Conservation (phyloP, 2,888 invertebrate species). For the Eledona agricola region DNA sequence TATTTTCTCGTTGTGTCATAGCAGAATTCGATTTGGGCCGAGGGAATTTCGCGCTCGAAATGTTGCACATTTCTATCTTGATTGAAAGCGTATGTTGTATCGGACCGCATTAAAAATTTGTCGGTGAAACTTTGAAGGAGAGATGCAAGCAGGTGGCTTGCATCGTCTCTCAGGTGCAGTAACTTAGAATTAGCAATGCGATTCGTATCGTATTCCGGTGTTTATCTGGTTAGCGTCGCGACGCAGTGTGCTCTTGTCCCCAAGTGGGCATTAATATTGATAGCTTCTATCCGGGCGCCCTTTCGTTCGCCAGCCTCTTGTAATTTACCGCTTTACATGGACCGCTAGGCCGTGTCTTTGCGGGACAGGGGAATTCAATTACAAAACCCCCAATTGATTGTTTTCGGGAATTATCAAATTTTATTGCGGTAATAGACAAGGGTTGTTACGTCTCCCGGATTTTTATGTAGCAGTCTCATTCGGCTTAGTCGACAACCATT, state of each 20-base stretch:
- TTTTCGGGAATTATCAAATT: constrained; percentile 36
- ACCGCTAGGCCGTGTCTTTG: constrained; percentile 40
- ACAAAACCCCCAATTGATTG: constrained; percentile 41
- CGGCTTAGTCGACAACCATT: constrained; percentile 13
- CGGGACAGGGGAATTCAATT: constrained; percentile 50
- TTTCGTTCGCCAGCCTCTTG: constrained; percentile 43
- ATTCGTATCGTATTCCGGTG: constrained; percentile 39
- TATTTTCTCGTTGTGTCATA: constrained; percentile 45
- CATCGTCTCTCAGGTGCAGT: constrained; percentile 32
- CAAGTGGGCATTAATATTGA: constrained; percentile 47
- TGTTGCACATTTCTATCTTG: constrained; percentile 20
- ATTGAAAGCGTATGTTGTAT: constrained; percentile 17
- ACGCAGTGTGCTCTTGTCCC: constrained; percentile 35
- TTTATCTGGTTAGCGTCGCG: constrained; percentile 41
- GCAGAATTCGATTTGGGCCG: constrained; percentile 45
- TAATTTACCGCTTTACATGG: constrained; percentile 49
- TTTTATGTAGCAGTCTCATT: no score
- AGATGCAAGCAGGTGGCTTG: no score
- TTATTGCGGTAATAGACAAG: no score
- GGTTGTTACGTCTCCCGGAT: no score
- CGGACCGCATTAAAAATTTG: not conserved
- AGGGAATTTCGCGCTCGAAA: constrained; percentile 37
- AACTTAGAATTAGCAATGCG: constrained; percentile 37
- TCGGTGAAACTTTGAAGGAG: no score
- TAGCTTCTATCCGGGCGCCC: constrained; percentile 38